These are phyloP conservation scores for Anas flavirostris DNA, from an alignment of 2,797 vertebrate genomes.

Conservation along the genomic window DNA sequence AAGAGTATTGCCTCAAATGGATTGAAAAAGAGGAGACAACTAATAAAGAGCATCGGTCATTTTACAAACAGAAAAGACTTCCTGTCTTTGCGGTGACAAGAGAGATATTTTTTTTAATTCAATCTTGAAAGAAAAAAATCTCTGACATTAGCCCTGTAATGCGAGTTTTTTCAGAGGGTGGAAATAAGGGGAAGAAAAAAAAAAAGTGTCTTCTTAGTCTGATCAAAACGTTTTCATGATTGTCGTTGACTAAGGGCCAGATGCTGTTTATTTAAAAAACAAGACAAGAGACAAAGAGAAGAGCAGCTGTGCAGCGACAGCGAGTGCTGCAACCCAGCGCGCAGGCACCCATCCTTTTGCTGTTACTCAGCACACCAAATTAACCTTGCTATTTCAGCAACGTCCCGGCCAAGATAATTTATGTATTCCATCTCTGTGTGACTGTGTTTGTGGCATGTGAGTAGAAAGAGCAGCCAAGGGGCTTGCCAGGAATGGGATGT, in stretches of 20 bases:
- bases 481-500: background rate
- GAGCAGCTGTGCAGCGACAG: slow-evolving; percentile 15
- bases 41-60: background rate
- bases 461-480: background rate
- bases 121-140: background rate
- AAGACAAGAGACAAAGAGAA: slow-evolving; percentile 57
- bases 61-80: background rate
- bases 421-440: rapidly evolving
- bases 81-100: background rate
- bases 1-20: background rate
- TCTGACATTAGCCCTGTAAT: background rate
- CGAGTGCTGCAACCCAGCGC: background rate
- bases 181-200: background rate
- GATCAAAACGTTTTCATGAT: background rate
- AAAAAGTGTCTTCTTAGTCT: background rate
- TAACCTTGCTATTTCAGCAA: background rate
- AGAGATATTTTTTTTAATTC: background rate
- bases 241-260: slow-evolving; percentile 8
- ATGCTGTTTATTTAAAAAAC: slow-evolving; percentile 31
- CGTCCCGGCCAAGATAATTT: background rate
- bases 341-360: background rate
- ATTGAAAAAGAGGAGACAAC: background rate
- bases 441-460: background rate
- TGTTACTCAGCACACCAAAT: background rate
- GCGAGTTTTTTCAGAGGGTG: background rate